Percentiles rank a stretch among this genome's conserved stretches.
Conservation (phyloP, 2,113 vertebrate species). For the Mellivora capensis region DNA sequence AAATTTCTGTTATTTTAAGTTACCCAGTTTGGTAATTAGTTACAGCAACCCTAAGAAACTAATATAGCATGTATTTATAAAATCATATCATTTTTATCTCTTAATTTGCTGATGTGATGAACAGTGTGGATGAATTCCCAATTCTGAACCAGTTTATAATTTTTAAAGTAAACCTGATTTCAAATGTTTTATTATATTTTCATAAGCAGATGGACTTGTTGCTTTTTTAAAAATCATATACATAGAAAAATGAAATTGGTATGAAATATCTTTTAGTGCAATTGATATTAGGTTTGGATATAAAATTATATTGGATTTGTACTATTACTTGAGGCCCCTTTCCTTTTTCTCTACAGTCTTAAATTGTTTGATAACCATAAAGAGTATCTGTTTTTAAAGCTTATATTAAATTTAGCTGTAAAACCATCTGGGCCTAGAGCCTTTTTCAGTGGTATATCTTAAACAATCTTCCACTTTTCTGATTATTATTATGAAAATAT, state of each 20-base stretch:
- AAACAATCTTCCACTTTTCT: not conserved
- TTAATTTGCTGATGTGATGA: not conserved
- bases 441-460: not conserved
- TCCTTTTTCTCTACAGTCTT: not conserved
- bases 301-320: not conserved
- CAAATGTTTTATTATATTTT: not conserved
- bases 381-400: not conserved
- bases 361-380: not conserved
- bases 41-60: not conserved
- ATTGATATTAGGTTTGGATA: not conserved
- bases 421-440: not conserved
- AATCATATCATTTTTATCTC: not conserved
- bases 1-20: not conserved
- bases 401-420: not conserved
- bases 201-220: not conserved
- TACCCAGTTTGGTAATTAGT: not conserved
- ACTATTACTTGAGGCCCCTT: not conserved
- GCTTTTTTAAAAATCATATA: not conserved
- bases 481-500: not conserved
- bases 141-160: not conserved
- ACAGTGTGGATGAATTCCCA: not conserved
- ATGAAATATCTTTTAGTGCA: not conserved
- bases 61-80: not conserved
- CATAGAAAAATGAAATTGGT: not conserved
- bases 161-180: constrained; percentile 22